Evolutionary conservation across 1,140 invertebrate species (phyloP).

Genomic region (Pygmarrhopalites habei): DNA sequence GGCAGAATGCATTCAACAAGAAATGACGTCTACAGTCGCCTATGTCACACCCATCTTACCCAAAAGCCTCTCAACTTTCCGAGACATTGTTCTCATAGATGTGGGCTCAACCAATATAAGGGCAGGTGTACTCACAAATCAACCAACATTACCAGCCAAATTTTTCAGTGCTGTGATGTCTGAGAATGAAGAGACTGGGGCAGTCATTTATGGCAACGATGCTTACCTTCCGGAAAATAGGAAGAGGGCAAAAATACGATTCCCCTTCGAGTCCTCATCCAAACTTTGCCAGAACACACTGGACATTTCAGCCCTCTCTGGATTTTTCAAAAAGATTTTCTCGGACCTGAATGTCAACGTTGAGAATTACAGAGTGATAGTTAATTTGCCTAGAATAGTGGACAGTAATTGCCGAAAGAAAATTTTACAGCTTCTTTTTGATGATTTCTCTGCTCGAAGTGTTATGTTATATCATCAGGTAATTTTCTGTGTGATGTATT

Average conservation of each 20-base stretch:
- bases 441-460: constrained; percentile 42
- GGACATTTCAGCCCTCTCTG: constrained; percentile 45
- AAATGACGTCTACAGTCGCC: constrained; percentile 13
- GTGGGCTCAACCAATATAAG: constrained; percentile 53
- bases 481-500: no score
- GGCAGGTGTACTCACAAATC: constrained; percentile 52
- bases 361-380: constrained; percentile 43
- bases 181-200: constrained; percentile 44
- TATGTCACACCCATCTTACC: constrained; percentile 38
- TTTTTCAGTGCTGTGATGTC: constrained; percentile 56
- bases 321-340: constrained; percentile 49
- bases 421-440: constrained; percentile 33
- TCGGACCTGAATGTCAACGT: constrained; percentile 47
- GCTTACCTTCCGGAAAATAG: constrained; percentile 49
- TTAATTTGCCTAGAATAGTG: constrained; percentile 49
- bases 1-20: constrained; percentile 47
- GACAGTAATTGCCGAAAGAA: constrained; percentile 32
- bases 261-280: constrained; percentile 49
- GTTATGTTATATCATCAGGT: constrained; percentile 53
- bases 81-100: constrained; percentile 50
- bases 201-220: constrained; percentile 49
- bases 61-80: constrained; percentile 43
- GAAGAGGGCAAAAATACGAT: constrained; percentile 39
- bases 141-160: constrained; percentile 51
- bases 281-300: constrained; percentile 50